phyloP scores from a whole-genome alignment of 2,888 invertebrate species.

The Pyrgus malvae region DNA sequence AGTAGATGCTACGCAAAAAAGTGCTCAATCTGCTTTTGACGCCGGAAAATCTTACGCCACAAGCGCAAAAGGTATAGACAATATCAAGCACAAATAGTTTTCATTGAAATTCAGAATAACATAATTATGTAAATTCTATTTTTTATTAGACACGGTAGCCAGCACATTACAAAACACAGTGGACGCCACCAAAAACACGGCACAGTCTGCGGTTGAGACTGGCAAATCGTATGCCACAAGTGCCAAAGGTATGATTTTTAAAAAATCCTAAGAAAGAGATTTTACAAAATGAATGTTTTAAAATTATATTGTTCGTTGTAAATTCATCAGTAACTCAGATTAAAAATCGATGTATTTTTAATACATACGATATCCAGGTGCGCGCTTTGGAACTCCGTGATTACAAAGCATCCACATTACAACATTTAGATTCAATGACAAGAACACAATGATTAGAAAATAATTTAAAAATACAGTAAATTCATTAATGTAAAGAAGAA shows the following conservation, averaged over 20 bases:
- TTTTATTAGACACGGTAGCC: slow-evolving; percentile 61
- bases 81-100: neutral
- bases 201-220: slow-evolving; percentile 51
- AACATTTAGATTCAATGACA: too few species aligned
- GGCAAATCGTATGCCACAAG: slow-evolving; percentile 53
- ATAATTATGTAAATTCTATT: too few species aligned
- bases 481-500: neutral
- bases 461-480: neutral
- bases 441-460: too few species aligned
- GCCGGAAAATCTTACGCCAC: slow-evolving; percentile 30
- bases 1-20: slow-evolving; percentile 41
- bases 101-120: neutral
- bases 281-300: too few species aligned
- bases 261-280: too few species aligned
- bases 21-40: slow-evolving; percentile 44
- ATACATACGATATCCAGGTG: too few species aligned
- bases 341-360: too few species aligned
- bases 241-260: slow-evolving; percentile 48
- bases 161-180: slow-evolving; percentile 52
- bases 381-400: too few species aligned
- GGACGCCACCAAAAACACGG: slow-evolving; percentile 48
- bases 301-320: too few species aligned
- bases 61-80: slow-evolving; percentile 33
- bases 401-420: too few species aligned
- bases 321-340: too few species aligned